These are phyloP conservation scores for Gavialis gangeticus DNA, from an alignment of 2,113 vertebrate genomes.

Conservation along the genomic window DNA sequence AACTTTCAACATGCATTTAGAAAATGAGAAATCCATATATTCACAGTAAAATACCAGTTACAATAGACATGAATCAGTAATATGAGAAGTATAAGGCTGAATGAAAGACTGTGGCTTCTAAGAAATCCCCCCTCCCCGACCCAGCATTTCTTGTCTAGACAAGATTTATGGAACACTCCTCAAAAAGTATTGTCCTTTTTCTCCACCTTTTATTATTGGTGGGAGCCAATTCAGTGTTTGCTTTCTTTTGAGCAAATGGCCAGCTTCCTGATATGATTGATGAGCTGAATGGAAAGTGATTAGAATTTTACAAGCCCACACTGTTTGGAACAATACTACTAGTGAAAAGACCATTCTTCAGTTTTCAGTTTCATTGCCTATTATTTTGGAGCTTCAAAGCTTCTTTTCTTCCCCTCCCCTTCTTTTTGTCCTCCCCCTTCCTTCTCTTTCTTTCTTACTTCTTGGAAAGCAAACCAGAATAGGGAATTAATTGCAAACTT, in stretches of 20 bases:
- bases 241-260: conserved; percentile 18
- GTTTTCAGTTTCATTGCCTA: conserved; percentile 49
- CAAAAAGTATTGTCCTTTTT: conserved; percentile 36
- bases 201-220: conserved; percentile 47
- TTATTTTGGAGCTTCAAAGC: not conserved
- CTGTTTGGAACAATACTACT: conserved; percentile 61
- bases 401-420: not conserved
- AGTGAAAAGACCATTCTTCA: not conserved
- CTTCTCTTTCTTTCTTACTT: conserved; percentile 4
- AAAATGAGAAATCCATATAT: conserved; percentile 40
- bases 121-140: conserved; percentile 33
- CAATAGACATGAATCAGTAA: not conserved
- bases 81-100: not conserved
- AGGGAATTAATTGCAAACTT: not conserved
- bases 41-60: not conserved
- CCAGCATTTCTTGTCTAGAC: conserved; percentile 7
- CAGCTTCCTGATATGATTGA: conserved; percentile 42
- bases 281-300: conserved; percentile 68
- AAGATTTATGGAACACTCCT: conserved; percentile 59
- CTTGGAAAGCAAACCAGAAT: not conserved
- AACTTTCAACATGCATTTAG: not conserved
- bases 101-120: not conserved
- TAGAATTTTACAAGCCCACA: conserved; percentile 52
- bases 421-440: not conserved
- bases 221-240: conserved; percentile 28